phyloP scores from a whole-genome alignment of 1,140 invertebrate genomes.

The Drosophila quadrilineata region DNA sequence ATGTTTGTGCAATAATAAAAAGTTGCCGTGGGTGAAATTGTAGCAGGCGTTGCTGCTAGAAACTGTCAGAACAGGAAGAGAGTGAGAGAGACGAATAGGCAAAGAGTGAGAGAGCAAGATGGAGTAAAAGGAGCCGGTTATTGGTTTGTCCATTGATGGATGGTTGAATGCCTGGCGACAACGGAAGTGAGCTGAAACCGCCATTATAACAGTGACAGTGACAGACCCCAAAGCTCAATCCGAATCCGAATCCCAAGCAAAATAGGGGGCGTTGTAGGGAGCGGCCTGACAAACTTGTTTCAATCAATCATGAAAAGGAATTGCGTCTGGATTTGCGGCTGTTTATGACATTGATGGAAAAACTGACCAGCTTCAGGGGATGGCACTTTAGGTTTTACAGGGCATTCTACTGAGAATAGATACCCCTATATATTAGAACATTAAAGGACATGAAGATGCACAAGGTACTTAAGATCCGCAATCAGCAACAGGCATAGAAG shows the following conservation, averaged over 20 bases:
- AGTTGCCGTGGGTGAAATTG: slow-evolving; percentile 5
- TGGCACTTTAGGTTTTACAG: too few relatives aligned
- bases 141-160: slow-evolving; percentile 36
- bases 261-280: not conserved
- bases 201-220: too few relatives aligned
- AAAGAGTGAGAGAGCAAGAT: not conserved
- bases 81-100: too few relatives aligned
- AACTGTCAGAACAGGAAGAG: too few relatives aligned
- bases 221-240: not conserved
- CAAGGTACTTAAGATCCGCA: too few relatives aligned
- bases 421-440: too few relatives aligned
- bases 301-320: slow-evolving; percentile 46
- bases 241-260: not conserved
- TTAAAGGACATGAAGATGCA: too few relatives aligned
- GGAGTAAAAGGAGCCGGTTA: not conserved
- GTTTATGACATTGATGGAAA: slow-evolving; percentile 18
- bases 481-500: too few relatives aligned
- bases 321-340: slow-evolving; percentile 15
- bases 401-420: too few relatives aligned
- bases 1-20: slow-evolving; percentile 32
- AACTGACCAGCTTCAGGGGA: not conserved
- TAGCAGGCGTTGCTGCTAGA: slow-evolving; percentile 20
- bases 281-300: slow-evolving; percentile 30
- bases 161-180: slow-evolving; percentile 10
- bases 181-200: not conserved